phyloP scores from a whole-genome alignment of 2,113 vertebrate species.

The Coracopsis vasa region DNA sequence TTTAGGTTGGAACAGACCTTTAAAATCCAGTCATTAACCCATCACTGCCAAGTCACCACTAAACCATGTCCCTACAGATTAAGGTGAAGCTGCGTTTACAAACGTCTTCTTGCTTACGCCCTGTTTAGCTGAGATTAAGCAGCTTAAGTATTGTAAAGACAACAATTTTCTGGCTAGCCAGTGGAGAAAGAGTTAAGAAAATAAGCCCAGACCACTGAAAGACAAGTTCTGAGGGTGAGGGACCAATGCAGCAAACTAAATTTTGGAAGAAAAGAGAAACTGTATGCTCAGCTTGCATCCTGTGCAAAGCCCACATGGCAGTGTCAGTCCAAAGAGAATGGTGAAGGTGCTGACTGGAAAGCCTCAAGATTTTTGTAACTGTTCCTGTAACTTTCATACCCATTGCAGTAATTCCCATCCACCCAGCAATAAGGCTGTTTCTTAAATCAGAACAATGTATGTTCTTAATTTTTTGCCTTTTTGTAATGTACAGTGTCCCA shows the following conservation, averaged over 20 bases:
- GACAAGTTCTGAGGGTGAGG: not conserved
- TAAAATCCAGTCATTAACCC: not conserved
- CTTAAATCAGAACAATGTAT: not conserved
- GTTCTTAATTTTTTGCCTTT: not conserved
- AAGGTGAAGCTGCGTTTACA: not conserved
- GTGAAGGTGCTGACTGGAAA: not conserved
- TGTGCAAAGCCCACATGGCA: not conserved
- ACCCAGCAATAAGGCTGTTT: not conserved
- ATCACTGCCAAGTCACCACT: not conserved
- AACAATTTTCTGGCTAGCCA: not conserved
- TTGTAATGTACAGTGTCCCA: not conserved
- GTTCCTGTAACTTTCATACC: not conserved
- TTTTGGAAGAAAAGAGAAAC: not conserved
- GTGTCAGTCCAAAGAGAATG: not conserved
- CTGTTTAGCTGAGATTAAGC: not conserved
- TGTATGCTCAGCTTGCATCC: not conserved
- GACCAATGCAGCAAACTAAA: not conserved
- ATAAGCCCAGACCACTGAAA: not conserved
- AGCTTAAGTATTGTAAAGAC: not conserved
- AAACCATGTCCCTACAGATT: not conserved
- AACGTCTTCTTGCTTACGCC: not conserved
- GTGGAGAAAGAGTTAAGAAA: not conserved
- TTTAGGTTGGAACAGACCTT: not conserved
- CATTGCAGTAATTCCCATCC: not conserved
- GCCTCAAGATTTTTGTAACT: not conserved